phyloP scores from a whole-genome alignment of 1,140 invertebrate species.

The Amyelois transitella region DNA sequence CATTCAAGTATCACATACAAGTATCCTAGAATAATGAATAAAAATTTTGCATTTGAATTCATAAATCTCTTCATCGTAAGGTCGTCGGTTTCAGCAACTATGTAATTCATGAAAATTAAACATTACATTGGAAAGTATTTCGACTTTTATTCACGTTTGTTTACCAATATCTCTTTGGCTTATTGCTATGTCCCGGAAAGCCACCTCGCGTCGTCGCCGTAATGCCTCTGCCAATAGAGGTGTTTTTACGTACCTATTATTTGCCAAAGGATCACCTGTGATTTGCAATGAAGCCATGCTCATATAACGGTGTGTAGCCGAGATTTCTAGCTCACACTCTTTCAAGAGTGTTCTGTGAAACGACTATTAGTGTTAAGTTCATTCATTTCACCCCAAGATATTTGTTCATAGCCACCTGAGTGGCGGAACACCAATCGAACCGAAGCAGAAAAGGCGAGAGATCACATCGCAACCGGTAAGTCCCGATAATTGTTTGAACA shows the following conservation, averaged over 20 bases:
- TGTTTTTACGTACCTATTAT: conserved; percentile 62
- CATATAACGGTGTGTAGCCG: conserved; percentile 47
- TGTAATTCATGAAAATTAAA: too few species aligned
- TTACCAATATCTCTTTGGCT: not conserved
- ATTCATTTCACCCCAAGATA: conserved; percentile 30
- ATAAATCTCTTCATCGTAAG: too few species aligned
- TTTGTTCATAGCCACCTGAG: conserved; percentile 62
- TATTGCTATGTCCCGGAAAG: not conserved
- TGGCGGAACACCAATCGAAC: conserved; percentile 50
- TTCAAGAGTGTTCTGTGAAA: conserved; percentile 47
- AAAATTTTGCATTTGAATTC: too few species aligned
- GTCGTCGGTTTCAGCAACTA: too few species aligned
- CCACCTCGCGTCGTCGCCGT: not conserved
- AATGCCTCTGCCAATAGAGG: conserved; percentile 34
- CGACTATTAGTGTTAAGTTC: conserved; percentile 53
- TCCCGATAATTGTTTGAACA: conserved; percentile 31
- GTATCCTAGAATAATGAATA: too few species aligned
- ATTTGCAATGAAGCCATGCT: conserved; percentile 36
- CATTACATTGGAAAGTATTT: too few species aligned
- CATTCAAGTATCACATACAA: too few species aligned
- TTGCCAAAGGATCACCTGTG: conserved; percentile 46
- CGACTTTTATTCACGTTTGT: too few species aligned
- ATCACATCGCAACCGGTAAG: conserved; percentile 50
- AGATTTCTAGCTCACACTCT: conserved; percentile 38
- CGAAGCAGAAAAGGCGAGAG: conserved; percentile 23